Base-by-base conservation (phyloP, 2,113 vertebrate species). In the Pseudorasbora parva region DNA sequence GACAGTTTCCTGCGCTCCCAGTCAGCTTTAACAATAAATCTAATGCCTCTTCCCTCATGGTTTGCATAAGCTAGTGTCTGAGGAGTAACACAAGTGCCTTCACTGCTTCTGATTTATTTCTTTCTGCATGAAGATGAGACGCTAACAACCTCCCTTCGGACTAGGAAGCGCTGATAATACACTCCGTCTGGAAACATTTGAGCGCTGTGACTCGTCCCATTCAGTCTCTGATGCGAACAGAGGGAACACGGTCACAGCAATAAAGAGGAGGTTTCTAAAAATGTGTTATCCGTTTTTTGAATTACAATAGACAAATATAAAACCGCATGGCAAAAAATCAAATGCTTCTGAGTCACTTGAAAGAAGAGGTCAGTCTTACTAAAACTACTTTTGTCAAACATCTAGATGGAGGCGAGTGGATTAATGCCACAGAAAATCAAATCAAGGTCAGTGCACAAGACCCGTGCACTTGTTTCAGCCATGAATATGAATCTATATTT, bases 101-200 rank as follows among this genome's bases (percentile, higher is more conserved):
- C 41, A 27, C 49, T 72, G 71, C 45, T 73, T 78, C 78, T 80
- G 71, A 88, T 87, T 87, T 87, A 87, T 82, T 87, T 88, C 2
- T 27, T 80, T 68, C 77, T 79, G 47, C 41, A 41, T 81, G 66
- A 57, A 85, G 84, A 88, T 59, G 64, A 82, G 85, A 72, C 71
- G 73, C 72, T 83, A 77, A 85, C 83, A 85, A 74, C 79, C 57
- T 86, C 81, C 73, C 25, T 19, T 68, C 12, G 82, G 8, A 86
- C 77, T 49, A 49, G 3, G 21, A 57, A n/a, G 49, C 33, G 15
- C 72, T 73, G 83, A 77, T 87, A 87, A 87, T 87, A n/a, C 14
- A 69, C 69, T 66, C 43, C 27, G 25, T 64, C 78, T 73, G 27
- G 33, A 84, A 84, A 66, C 49, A 84, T 64, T 75, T 51, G 74